Conservation (phyloP, 35 echinoderm and acorn worm genomes). For the Ptychodera flava region DNA sequence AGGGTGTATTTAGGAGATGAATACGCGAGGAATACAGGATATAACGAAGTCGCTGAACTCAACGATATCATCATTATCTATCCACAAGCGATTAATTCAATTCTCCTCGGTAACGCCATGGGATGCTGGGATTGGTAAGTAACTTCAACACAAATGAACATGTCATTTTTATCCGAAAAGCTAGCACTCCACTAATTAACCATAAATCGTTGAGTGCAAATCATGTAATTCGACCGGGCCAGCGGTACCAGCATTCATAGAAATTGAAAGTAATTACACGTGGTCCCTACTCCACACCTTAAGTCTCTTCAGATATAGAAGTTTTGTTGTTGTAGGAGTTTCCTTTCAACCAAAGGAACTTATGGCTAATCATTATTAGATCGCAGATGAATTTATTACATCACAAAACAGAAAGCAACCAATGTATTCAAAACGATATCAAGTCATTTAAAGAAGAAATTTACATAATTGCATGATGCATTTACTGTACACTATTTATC, state of each 20-base stretch:
- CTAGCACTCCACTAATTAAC: background rate
- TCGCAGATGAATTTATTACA: too few species aligned
- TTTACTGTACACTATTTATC: background rate
- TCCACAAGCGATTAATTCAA: slow-evolving; percentile 37
- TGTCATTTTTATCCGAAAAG: too few species aligned
- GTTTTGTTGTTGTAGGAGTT: background rate
- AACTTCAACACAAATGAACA: too few species aligned
- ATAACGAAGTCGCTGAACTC: slow-evolving; percentile 69
- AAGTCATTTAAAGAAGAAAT: too few species aligned
- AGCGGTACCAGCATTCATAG: too few species aligned
- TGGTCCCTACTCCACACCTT: background rate
- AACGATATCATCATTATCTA: slow-evolving; percentile 84
- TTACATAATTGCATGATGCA: too few species aligned
- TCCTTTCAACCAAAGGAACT: background rate
- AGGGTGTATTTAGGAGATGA: slow-evolving; percentile 25
- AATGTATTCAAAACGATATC: too few species aligned
- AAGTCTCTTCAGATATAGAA: background rate
- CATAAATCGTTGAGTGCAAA: background rate
- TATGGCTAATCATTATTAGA: background rate
- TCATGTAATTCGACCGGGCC: too few species aligned
- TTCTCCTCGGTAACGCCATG: slow-evolving; percentile 19
- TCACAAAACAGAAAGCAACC: too few species aligned
- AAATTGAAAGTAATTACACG: too few species aligned
- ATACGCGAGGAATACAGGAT: slow-evolving; percentile 33
- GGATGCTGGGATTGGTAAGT: slow-evolving; percentile 92